Conservation (phyloP, 2,113 vertebrate genomes). For the Formicarius rufipectus region DNA sequence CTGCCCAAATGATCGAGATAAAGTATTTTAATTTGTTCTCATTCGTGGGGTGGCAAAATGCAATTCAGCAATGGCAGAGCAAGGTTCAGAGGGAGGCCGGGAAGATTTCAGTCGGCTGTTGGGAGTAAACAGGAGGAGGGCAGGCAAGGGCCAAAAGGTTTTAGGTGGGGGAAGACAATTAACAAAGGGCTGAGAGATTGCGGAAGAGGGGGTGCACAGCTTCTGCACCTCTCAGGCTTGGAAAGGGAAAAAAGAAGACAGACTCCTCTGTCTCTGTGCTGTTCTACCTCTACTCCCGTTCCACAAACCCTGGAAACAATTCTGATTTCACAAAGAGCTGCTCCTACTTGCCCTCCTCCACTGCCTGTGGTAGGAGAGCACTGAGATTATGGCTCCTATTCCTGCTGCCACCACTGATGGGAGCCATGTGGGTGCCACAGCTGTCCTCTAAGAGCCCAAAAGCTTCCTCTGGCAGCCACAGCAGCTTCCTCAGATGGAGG, state of each 20-base stretch:
- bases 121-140: neutral
- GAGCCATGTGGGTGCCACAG: neutral
- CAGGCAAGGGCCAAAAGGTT: neutral
- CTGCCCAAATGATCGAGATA: constrained; percentile 35
- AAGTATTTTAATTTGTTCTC: constrained; percentile 46
- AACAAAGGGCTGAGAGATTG: neutral
- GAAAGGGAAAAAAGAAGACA: neutral
- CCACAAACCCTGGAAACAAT: neutral
- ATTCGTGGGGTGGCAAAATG: neutral
- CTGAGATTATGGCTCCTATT: neutral
- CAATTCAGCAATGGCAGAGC: neutral
- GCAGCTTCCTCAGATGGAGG: neutral
- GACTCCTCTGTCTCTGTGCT: neutral
- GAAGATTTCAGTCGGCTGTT: neutral
- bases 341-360: neutral
- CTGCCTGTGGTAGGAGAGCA: neutral
- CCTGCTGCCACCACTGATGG: neutral
- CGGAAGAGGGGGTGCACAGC: neutral
- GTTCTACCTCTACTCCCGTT: neutral
- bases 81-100: neutral
- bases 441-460: neutral
- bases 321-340: neutral
- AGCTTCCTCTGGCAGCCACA: neutral
- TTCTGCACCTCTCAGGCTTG: neutral
- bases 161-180: neutral